Percentiles rank a stretch among this genome's conserved stretches.
Evolutionary conservation across 2,113 vertebrate genomes (phyloP).

Genomic region (Monopterus albus): DNA sequence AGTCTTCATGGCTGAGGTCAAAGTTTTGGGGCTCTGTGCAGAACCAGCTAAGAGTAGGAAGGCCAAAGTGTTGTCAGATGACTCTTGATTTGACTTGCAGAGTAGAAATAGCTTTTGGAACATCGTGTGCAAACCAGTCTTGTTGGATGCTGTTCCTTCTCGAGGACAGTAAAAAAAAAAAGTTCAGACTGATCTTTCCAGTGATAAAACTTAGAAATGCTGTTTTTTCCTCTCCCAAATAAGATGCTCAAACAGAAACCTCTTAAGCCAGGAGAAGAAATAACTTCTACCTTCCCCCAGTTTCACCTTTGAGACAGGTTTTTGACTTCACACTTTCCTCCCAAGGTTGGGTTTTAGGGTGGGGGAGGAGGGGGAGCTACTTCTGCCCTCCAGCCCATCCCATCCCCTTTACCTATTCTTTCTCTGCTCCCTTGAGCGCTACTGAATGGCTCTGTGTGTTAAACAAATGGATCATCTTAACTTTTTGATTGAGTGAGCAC

Average conservation of each 20-base stretch:
- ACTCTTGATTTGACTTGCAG: conserved; percentile 20
- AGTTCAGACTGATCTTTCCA: background rate
- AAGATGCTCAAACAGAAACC: background rate
- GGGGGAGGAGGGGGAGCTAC: conserved; percentile 35
- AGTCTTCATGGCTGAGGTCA: conserved; percentile 41
- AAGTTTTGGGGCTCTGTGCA: conserved; percentile 14
- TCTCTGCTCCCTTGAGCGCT: conserved; percentile 79
- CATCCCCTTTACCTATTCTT: conserved; percentile 71
- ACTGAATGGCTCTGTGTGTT: conserved; percentile 84
- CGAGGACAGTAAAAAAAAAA: background rate
- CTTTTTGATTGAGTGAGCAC: conserved; percentile 86
- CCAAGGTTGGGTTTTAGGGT: conserved; percentile 50
- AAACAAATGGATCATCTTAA: conserved; percentile 87
- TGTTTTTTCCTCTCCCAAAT: background rate
- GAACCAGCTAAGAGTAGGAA: conserved; percentile 6
- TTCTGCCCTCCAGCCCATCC: conserved; percentile 70
- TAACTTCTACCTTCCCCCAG: background rate
- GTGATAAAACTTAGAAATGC: background rate
- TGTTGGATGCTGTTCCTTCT: background rate
- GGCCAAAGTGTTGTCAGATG: conserved; percentile 23
- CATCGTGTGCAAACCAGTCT: conserved; percentile 1
- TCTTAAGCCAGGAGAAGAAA: background rate
- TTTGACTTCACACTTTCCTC: conserved; percentile 45
- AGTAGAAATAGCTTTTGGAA: conserved; percentile 12
- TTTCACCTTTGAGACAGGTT: conserved; percentile 47